Evolutionary conservation across 2,113 vertebrate species (phyloP).

Genomic region (Martes martes): DNA sequence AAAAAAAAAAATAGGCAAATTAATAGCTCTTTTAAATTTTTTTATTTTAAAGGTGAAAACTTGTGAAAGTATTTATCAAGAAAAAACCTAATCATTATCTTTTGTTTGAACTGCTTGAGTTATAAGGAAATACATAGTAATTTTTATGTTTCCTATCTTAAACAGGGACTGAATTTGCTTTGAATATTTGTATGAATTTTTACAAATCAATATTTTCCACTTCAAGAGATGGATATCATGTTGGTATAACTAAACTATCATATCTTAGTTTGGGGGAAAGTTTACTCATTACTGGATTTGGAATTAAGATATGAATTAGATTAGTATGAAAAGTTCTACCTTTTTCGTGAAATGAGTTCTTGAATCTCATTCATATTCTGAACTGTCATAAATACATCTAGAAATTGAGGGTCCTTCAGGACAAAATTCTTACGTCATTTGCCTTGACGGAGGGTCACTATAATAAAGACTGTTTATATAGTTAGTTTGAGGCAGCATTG

Average conservation of each 20-base stretch:
- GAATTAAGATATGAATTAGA: slow-evolving; percentile 1
- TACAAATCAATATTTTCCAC: not conserved
- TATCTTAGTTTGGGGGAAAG: not conserved
- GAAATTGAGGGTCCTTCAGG: not conserved
- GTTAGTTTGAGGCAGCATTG: slow-evolving; percentile 18
- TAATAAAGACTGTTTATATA: not conserved
- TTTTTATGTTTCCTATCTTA: not conserved
- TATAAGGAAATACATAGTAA: not conserved
- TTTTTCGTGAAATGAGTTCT: slow-evolving; percentile 12
- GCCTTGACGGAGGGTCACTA: not conserved
- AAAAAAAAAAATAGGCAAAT: not conserved
- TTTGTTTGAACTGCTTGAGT: slow-evolving; percentile 1
- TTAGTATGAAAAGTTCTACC: not conserved
- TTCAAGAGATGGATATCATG: not conserved
- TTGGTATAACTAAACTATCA: not conserved
- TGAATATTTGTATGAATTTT: slow-evolving; percentile 4
- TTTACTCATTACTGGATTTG: slow-evolving; percentile 14
- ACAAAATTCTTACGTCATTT: not conserved
- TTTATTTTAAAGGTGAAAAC: not conserved
- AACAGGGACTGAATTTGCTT: not conserved
- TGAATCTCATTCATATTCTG: not conserved
- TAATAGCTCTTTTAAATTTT: not conserved
- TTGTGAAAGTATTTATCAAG: not conserved
- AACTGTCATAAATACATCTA: not conserved
- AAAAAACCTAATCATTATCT: not conserved